phyloP scores from a whole-genome alignment of 2,888 invertebrate species.

The Branchipolynoe longqiensis region DNA sequence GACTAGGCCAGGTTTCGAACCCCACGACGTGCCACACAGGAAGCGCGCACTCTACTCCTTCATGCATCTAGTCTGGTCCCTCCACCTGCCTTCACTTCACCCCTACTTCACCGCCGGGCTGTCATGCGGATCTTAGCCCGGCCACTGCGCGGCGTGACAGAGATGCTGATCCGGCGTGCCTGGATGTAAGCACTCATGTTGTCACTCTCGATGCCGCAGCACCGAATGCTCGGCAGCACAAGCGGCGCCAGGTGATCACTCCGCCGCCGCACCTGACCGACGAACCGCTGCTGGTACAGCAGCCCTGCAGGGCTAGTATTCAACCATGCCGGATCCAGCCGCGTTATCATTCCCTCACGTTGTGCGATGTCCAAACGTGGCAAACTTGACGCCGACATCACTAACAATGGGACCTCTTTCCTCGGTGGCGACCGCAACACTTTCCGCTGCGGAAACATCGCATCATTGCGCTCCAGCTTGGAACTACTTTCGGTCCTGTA shows the following conservation, averaged over 20 bases:
- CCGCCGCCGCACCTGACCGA: constrained; percentile 64
- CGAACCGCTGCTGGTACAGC: constrained; percentile 43
- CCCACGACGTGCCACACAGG: no score
- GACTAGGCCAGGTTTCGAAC: no score
- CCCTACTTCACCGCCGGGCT: constrained; percentile 8
- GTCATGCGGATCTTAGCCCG: constrained; percentile 2
- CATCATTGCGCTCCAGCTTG: neutral
- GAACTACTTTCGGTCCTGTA: neutral
- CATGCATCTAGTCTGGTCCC: no score
- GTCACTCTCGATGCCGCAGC: constrained; percentile 46
- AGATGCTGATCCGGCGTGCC: neutral
- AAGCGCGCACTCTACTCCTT: no score
- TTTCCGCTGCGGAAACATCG: constrained; percentile 39
- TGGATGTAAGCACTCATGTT: constrained; percentile 31
- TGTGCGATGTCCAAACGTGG: constrained; percentile 59
- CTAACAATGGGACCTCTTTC: neutral
- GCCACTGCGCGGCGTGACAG: constrained; percentile 19
- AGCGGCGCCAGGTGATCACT: constrained; percentile 70
- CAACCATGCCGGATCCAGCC: constrained; percentile 62
- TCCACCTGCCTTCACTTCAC: no score
- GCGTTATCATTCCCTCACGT: constrained; percentile 62
- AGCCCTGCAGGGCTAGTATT: constrained; percentile 38
- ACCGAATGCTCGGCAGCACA: constrained; percentile 60
- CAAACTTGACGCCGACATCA: neutral
- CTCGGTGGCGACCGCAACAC: constrained; percentile 22